Conservation (phyloP, 1,140 invertebrate species). For the Dinothrombium tinctorium region DNA sequence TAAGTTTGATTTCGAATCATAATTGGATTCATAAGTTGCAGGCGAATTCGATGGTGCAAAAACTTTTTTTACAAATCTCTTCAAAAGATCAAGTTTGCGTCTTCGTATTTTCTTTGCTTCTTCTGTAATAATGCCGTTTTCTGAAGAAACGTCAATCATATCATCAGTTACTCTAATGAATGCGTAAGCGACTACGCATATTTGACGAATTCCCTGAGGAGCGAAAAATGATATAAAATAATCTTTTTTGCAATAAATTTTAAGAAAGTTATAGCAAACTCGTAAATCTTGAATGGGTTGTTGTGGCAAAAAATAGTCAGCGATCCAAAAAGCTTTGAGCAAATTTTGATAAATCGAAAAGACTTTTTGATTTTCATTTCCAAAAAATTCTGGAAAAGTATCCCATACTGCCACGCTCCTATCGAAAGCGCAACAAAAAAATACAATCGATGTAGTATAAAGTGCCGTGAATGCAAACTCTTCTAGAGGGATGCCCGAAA, state of each 20-base stretch:
- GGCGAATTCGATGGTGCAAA: not conserved
- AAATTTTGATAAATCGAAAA: too few species aligned
- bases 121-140: not conserved
- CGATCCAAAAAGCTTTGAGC: not conserved
- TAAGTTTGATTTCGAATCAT: not conserved
- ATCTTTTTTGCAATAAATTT: not conserved
- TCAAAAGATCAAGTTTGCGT: not conserved
- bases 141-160: too few species aligned
- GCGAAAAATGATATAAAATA: not conserved
- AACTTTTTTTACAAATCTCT: not conserved
- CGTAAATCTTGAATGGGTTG: not conserved
- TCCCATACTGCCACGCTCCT: too few species aligned
- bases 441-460: too few species aligned
- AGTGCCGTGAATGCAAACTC: too few species aligned
- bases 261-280: not conserved
- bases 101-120: not conserved
- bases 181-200: not conserved
- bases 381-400: too few species aligned
- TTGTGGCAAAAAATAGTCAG: not conserved
- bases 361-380: too few species aligned
- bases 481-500: too few species aligned
- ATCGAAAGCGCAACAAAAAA: too few species aligned
- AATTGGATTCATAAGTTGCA: not conserved
- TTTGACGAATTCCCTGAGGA: not conserved
- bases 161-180: slow-evolving; percentile 1